Evolutionary conservation across 2,113 vertebrate species (phyloP).

Genomic region (Oenanthe melanoleuca): DNA sequence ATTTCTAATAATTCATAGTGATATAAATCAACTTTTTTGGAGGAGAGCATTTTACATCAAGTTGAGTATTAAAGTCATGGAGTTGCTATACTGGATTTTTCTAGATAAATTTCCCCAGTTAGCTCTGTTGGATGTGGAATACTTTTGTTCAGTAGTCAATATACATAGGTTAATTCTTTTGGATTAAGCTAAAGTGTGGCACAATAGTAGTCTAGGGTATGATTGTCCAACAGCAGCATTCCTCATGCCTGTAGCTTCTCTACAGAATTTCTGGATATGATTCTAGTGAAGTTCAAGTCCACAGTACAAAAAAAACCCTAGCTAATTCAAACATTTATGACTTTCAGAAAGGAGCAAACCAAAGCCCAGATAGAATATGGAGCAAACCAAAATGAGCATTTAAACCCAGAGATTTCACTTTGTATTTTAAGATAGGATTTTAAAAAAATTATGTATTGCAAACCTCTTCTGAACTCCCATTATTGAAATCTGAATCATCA

Average conservation of each 20-base stretch:
- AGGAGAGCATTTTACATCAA: not conserved
- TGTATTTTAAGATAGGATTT: not conserved
- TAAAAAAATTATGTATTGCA: not conserved
- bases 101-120: not conserved
- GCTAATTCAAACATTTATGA: not conserved
- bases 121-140: not conserved
- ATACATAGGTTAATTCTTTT: not conserved
- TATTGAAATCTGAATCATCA: not conserved
- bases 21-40: not conserved
- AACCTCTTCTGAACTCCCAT: not conserved
- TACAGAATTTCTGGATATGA: not conserved
- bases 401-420: not conserved
- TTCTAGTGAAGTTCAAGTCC: not conserved
- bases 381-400: not conserved
- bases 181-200: not conserved
- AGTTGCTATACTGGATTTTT: not conserved
- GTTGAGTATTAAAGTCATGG: not conserved
- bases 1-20: not conserved
- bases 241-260: not conserved
- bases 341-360: slow-evolving; percentile 11
- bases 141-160: not conserved
- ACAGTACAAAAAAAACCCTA: not conserved
- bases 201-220: not conserved
- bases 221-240: not conserved
- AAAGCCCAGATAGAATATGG: not conserved